phyloP scores from a whole-genome alignment of 2,113 vertebrate genomes.

The Larimichthys polyactis region DNA sequence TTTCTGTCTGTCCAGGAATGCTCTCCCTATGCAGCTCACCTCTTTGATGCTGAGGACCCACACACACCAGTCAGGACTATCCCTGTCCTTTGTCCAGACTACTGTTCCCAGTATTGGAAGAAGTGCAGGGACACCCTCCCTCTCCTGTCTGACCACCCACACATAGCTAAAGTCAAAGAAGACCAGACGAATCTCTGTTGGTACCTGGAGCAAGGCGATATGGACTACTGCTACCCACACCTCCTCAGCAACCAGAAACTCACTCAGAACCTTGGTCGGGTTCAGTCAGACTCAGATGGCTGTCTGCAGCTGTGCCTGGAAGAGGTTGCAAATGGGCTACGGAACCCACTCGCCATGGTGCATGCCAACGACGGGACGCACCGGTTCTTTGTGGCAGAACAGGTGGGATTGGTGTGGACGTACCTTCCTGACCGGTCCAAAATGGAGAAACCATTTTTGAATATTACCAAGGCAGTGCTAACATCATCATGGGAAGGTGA shows the following conservation, averaged over 20 bases:
- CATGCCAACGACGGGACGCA: constrained; percentile 94
- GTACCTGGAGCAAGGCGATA: constrained; percentile 88
- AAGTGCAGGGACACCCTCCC: constrained; percentile 86
- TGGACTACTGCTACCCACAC: constrained; percentile 93
- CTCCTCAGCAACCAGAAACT: constrained; percentile 88
- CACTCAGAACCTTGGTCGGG: constrained; percentile 88
- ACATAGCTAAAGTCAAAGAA: constrained; percentile 78
- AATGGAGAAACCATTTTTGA: constrained; percentile 91
- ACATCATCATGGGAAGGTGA: constrained; percentile 98
- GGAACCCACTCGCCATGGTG: constrained; percentile 94
- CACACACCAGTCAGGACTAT: constrained; percentile 88
- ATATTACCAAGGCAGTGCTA: constrained; percentile 90
- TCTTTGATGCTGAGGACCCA: constrained; percentile 93
- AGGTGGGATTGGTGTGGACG: constrained; percentile 94
- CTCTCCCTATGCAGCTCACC: constrained; percentile 95
- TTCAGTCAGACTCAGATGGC: constrained; percentile 85
- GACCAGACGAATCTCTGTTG: constrained; percentile 85
- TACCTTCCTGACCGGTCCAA: constrained; percentile 90
- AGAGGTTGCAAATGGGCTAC: constrained; percentile 91
- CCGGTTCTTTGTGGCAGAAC: constrained; percentile 94
- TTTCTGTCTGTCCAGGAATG: constrained; percentile 87
- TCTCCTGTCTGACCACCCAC: constrained; percentile 83
- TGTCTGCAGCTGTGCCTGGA: constrained; percentile 94
- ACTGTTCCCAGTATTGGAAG: constrained; percentile 88
- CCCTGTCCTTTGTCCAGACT: constrained; percentile 93